A percentile compares a stretch with the other conserved stretches of the same genome.
phyloP scores from a whole-genome alignment of 2,113 vertebrate species.

The Hypanus sabinus region DNA sequence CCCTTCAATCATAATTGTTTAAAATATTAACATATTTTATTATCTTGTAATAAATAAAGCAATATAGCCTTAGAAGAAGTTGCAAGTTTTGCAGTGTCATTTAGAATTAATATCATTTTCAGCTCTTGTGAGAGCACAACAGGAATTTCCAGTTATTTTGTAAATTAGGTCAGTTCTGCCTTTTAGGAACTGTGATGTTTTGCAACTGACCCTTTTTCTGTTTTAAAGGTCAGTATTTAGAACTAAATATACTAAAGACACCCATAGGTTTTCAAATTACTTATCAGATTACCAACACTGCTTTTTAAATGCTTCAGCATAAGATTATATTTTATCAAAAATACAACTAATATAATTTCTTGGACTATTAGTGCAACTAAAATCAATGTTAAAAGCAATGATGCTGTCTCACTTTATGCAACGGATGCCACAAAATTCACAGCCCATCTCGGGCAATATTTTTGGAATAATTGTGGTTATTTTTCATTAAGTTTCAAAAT shows the following conservation, averaged over 20 bases:
- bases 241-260: not conserved
- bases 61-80: not conserved
- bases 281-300: not conserved
- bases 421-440: not conserved
- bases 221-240: conserved; percentile 18
- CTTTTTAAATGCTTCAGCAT: not conserved
- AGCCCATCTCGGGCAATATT: not conserved
- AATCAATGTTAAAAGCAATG: not conserved
- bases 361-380: not conserved
- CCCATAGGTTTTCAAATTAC: not conserved
- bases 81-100: conserved; percentile 5
- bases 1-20: not conserved
- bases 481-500: not conserved
- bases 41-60: not conserved
- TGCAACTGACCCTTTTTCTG: not conserved
- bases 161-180: conserved; percentile 29
- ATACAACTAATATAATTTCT: not conserved
- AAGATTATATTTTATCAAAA: not conserved
- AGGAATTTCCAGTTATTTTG: not conserved
- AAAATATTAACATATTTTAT: conserved; percentile 7
- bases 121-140: not conserved
- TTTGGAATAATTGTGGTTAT: not conserved
- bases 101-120: conserved; percentile 6
- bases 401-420: not conserved
- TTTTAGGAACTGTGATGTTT: not conserved